Base-by-base conservation (phyloP, 2,888 invertebrate species). In the Marronus borbonicus region DNA sequence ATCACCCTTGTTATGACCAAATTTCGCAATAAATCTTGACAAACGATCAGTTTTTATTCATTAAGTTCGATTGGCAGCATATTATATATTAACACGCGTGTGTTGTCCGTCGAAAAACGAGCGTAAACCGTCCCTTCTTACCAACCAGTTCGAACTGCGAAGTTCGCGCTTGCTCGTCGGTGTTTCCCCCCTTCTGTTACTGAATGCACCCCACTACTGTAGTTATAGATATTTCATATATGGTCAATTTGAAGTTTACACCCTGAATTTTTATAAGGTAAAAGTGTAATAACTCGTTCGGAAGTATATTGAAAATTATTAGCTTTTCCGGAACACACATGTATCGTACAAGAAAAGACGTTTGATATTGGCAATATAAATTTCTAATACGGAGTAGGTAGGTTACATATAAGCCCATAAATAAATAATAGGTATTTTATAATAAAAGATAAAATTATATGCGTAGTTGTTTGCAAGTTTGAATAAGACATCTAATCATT, bases 141-240 rank as follows among this genome's bases (percentile, higher is more conserved):
- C 74, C 78, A 60, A 69, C 79, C 74, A 74, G 79, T 80, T 81
- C 83, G 80, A 82, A 83, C 83, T 83, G 31, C 31, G 82, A 82
- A 78, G 76, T 80, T 80, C 80, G 83, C 83, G 83, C 83, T 80
- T 83, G 83, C 83, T 80, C 82, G 72, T 76, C 77, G 78, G 74
- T 81, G 74, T 79, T 81, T 80, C 82, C 83, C 82, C 82, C 75
- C 81, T 80, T 76, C 78, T 77, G 74, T 75, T 76, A 69, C 68
- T 66, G 74, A 72, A 79, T 79, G 79, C 82, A 79, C 83, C 83
- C 83, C 83, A 83, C 83, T 81, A 83, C 82, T 80, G 76, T 78
- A 81, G 81, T 82, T 82, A 82, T 82, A 80, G 80, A 83, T 83
- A 83, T 83, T 83, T 83, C 81, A 82, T 83, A 83, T 80, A 78